Evolutionary conservation across 2,113 vertebrate species (phyloP).

Genomic region (Chamaetylas fuelleborni): DNA sequence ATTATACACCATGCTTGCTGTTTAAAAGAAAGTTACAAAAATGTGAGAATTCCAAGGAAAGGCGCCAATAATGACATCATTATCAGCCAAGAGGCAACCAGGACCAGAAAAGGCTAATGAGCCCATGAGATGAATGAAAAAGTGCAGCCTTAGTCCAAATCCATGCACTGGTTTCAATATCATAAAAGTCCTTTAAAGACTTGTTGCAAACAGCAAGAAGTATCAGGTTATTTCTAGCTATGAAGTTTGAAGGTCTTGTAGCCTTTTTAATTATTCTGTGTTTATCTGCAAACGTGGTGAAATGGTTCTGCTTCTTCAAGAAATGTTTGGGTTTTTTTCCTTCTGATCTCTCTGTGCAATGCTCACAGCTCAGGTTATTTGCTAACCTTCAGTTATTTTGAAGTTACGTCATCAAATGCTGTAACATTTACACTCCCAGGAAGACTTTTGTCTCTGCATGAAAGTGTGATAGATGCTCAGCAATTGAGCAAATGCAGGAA

Average conservation of each 20-base stretch:
- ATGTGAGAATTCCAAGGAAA: neutral
- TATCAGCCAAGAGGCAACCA: neutral
- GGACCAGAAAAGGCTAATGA: neutral
- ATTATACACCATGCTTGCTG: neutral
- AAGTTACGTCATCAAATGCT: neutral
- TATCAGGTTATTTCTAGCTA: neutral
- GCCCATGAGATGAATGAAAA: neutral
- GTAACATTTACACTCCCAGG: neutral
- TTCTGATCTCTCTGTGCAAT: neutral
- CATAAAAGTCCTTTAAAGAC: neutral
- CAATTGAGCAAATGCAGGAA: neutral
- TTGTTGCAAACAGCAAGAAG: neutral
- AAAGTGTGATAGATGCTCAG: neutral
- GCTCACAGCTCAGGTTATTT: neutral
- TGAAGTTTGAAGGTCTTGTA: neutral
- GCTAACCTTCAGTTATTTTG: neutral
- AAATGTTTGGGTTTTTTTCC: neutral
- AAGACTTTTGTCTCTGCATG: neutral
- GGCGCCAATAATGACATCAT: neutral
- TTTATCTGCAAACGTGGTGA: fast-evolving
- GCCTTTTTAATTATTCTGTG: neutral
- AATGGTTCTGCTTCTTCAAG: neutral
- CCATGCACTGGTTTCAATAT: neutral
- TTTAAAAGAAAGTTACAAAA: neutral
- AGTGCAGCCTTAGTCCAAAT: neutral